Percentiles rank a stretch among this genome's conserved stretches.
phyloP scores from a whole-genome alignment of 2,888 invertebrate genomes.

The Trimorus sp. region DNA sequence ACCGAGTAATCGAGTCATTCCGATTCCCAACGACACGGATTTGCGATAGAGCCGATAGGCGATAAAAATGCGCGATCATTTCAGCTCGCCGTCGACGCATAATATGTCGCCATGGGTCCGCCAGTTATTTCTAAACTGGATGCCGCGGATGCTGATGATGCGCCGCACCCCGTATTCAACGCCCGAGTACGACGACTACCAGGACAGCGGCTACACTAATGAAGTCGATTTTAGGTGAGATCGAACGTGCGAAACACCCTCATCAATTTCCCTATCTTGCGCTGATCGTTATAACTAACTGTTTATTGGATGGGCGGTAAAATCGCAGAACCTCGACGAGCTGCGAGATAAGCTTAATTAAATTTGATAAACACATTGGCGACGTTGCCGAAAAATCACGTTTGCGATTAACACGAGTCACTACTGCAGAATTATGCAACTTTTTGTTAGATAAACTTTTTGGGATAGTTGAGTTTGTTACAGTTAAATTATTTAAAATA shows the following conservation, averaged over 20 bases:
- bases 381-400: too few relatives aligned
- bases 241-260: constrained; percentile 7
- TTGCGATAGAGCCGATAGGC: constrained; percentile 20
- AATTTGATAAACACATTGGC: constrained; percentile 14
- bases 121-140: constrained; percentile 93
- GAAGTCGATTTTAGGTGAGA: constrained; percentile 91
- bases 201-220: constrained; percentile 90
- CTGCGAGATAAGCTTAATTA: constrained; percentile 40
- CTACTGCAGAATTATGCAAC: too few relatives aligned
- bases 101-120: constrained; percentile 96
- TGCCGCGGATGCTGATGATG: constrained; percentile 96
- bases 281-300: constrained; percentile 31
- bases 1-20: constrained; percentile 29
- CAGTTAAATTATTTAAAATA: too few relatives aligned
- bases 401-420: too few relatives aligned
- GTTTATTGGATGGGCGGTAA: constrained; percentile 27
- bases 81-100: constrained; percentile 94
- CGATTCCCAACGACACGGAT: constrained; percentile 27
- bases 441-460: too few relatives aligned
- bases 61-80: constrained; percentile 48
- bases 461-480: too few relatives aligned
- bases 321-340: constrained; percentile 32
- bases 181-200: constrained; percentile 91
- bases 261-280: constrained; percentile 21
- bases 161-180: constrained; percentile 92